These are phyloP conservation scores for Nothoprocta perdicaria DNA, from an alignment of 2,113 vertebrate genomes.

Conservation along the genomic window DNA sequence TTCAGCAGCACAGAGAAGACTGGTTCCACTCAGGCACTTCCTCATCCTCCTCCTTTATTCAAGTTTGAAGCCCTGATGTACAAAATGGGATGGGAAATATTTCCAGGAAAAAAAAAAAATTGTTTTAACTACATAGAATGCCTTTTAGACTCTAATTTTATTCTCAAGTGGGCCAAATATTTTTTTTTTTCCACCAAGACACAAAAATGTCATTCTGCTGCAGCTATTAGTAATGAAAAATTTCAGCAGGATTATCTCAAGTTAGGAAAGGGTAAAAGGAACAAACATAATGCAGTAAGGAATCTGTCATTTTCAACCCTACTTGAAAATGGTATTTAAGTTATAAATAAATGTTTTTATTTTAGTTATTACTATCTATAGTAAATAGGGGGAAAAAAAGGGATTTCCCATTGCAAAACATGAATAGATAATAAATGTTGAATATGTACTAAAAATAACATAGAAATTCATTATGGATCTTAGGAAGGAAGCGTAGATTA, in stretches of 20 bases:
- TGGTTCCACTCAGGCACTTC: neutral
- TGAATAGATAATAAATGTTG: neutral
- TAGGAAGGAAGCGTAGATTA: neutral
- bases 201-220: neutral
- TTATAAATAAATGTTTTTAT: neutral
- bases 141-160: neutral
- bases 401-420: neutral
- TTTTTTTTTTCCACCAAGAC: neutral
- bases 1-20: neutral
- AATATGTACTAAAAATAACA: neutral
- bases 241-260: neutral
- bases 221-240: neutral
- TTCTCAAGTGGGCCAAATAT: neutral
- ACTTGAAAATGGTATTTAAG: neutral
- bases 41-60: neutral
- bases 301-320: neutral
- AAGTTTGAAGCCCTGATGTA: fast-evolving
- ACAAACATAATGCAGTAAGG: neutral
- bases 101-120: neutral
- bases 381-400: neutral
- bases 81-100: neutral
- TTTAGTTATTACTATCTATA: neutral
- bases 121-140: neutral
- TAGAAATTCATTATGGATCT: neutral
- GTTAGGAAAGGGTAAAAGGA: neutral